A percentile compares a stretch with the other conserved stretches of the same genome.
These are phyloP conservation scores for Stenodema calcarata DNA, from an alignment of 2,888 invertebrate genomes.

Conservation along the genomic window DNA sequence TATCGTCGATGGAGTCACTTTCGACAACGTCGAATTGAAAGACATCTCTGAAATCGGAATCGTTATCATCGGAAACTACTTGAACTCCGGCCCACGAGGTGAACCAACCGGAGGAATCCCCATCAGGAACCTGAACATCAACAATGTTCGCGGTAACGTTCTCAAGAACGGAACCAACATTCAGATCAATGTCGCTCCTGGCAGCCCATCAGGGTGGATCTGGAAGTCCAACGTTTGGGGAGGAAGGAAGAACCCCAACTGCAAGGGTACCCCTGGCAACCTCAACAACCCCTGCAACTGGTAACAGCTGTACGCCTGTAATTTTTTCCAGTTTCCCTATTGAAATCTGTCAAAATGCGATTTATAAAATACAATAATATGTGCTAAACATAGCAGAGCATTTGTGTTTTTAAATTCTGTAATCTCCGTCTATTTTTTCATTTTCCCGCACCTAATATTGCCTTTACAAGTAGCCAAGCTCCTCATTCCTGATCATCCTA, in stretches of 20 bases:
- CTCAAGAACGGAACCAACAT: conserved; percentile 4
- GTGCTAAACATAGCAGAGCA: too few relatives aligned
- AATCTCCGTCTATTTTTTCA: too few relatives aligned
- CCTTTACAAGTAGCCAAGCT: too few relatives aligned
- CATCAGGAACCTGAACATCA: neutral
- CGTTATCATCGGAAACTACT: conserved; percentile 12
- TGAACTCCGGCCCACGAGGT: conserved; percentile 30
- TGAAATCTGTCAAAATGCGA: too few relatives aligned
- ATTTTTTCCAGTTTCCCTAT: too few relatives aligned
- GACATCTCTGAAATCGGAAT: neutral
- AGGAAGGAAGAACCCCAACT: neutral
- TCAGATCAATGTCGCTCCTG: neutral
- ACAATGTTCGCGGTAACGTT: conserved; percentile 7
- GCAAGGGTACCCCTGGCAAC: neutral
- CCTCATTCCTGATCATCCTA: too few relatives aligned
- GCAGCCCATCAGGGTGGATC: neutral
- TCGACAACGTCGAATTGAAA: neutral
- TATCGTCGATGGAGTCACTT: neutral
- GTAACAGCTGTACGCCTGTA: neutral
- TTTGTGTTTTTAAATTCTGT: too few relatives aligned
- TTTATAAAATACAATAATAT: too few relatives aligned
- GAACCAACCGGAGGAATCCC: conserved; percentile 20
- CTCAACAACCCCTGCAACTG: neutral
- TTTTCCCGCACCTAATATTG: too few relatives aligned
- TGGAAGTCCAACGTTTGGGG: conserved; percentile 1